These are phyloP conservation scores for Dunckerocampus dactyliophorus DNA, from an alignment of 2,113 vertebrate species.

Conservation along the genomic window DNA sequence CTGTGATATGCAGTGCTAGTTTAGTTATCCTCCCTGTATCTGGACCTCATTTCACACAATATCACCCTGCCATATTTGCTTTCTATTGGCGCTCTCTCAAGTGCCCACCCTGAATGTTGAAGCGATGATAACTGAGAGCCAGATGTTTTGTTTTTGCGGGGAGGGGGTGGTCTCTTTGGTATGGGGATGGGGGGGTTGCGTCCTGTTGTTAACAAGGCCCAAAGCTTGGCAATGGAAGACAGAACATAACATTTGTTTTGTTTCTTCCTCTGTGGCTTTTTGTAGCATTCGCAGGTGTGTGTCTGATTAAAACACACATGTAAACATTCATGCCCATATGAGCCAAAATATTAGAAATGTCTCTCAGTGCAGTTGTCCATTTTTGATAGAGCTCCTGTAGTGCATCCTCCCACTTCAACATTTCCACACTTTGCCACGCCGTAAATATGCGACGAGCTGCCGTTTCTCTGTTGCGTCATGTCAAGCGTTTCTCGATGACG, in stretches of 20 bases:
- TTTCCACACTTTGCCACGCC: conserved; percentile 39
- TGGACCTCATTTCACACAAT: conserved; percentile 2
- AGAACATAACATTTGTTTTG: conserved; percentile 41
- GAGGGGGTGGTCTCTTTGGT: conserved; percentile 29
- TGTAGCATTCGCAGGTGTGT: conserved; percentile 54
- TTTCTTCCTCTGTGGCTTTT: conserved; percentile 35
- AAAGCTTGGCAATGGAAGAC: conserved; percentile 60
- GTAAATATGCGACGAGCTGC: conserved; percentile 66
- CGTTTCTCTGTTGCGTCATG: conserved; percentile 47
- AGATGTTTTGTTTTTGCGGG: conserved; percentile 47
- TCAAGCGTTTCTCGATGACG: conserved; percentile 53
- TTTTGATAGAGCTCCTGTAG: not conserved
- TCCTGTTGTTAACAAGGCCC: conserved; percentile 64
- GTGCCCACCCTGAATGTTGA: conserved; percentile 47
- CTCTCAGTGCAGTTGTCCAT: not conserved
- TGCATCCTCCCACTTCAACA: conserved; percentile 18
- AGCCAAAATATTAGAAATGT: conserved; percentile 24
- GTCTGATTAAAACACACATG: conserved; percentile 43
- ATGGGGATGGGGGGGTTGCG: conserved; percentile 44
- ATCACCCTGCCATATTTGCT: conserved; percentile 5
- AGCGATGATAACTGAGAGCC: conserved; percentile 39
- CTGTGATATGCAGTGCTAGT: not conserved
- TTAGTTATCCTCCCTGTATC: not conserved
- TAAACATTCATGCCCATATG: conserved; percentile 28
- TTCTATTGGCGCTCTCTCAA: conserved; percentile 6